Evolutionary conservation across 2,888 invertebrate genomes (phyloP).

Genomic region (Mechanitis messenoides): DNA sequence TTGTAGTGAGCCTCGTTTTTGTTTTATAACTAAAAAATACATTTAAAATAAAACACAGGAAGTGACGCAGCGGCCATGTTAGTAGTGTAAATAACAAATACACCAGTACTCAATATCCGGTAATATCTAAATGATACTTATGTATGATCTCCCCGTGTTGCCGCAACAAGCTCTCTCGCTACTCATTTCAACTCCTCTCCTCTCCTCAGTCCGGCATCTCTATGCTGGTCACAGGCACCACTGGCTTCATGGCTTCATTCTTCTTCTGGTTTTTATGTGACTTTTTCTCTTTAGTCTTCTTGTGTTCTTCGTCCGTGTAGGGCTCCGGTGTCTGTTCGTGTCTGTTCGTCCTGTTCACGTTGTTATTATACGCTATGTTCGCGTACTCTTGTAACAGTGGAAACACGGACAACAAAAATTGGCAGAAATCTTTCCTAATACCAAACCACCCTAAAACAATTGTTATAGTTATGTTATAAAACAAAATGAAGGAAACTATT

Average conservation of each 20-base stretch:
- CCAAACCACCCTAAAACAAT: slow-evolving; percentile 96
- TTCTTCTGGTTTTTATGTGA: slow-evolving; percentile 82
- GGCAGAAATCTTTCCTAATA: slow-evolving; percentile 97
- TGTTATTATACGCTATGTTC: slow-evolving; percentile 95
- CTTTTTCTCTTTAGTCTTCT: slow-evolving; percentile 74
- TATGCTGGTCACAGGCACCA: slow-evolving; percentile 91
- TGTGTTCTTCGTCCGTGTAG: slow-evolving; percentile 64
- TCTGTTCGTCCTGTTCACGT: slow-evolving; percentile 54
- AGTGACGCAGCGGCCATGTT: no score
- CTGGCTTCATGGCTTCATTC: slow-evolving; percentile 88
- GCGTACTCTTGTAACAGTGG: slow-evolving; percentile 98
- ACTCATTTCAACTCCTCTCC: neutral
- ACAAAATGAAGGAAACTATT: no score
- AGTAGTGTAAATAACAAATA: slow-evolving; percentile 15
- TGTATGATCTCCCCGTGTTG: slow-evolving; percentile 61
- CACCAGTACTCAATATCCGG: slow-evolving; percentile 25
- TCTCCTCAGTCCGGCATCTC: slow-evolving; percentile 90
- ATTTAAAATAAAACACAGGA: no score
- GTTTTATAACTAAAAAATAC: no score
- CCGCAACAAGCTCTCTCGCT: slow-evolving; percentile 44
- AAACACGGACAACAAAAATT: slow-evolving; percentile 94
- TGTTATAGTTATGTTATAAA: no score
- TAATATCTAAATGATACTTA: slow-evolving; percentile 36
- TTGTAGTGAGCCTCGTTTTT: no score
- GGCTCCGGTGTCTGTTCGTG: slow-evolving; percentile 64